Evolutionary conservation across 1,140 invertebrate genomes (phyloP), one percentile per base, ranked within the genome.

Genomic region (Calosoma granatense): DNA sequence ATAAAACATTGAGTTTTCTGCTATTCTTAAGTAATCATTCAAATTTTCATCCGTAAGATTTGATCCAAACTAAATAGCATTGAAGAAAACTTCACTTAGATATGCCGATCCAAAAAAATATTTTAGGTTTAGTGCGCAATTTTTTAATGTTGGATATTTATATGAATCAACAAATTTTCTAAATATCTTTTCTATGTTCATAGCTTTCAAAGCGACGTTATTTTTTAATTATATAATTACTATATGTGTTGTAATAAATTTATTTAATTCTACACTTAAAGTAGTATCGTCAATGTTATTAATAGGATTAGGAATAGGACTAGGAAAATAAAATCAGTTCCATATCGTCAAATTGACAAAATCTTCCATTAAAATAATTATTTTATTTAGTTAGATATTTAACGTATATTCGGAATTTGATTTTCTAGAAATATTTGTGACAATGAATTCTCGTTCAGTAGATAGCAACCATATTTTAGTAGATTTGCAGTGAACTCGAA

Each of bases 341-440:
- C 43, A 51, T 4, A 17, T 51, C 43, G 15, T 51, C 43, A 51
- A 51, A 4, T 51, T 51, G 43, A 51, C 19, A 12, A 51, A 51
- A 51, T 51, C 43, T 51, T 15, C 19, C 43, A 51, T 51, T 51
- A 15, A 51, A 51, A 6, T 51, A 9, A 51, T 51, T 51, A 51
- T 51, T 51, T 51, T 12, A 51, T 51, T 51, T 51, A 12, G 43
- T 51, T 51, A 51, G 15, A 51, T 51, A 51, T 12, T 51, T 15
- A 51, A n/a, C 43, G 19, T 51, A 51, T 17, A 17, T 51, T 51
- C 43, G 15, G 19, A 19, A 51, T 12, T 51, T 51, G 43, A 51
- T 51, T 51, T 51, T 51, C 43, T 51, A 51, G 43, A 51, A 51
- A 51, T 19, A 51, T 51, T 51, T 51, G 4, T 15, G 43, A 51